Evolutionary conservation across 2,797 vertebrate genomes (phyloP).

Genomic region (Nannoperca australis): DNA sequence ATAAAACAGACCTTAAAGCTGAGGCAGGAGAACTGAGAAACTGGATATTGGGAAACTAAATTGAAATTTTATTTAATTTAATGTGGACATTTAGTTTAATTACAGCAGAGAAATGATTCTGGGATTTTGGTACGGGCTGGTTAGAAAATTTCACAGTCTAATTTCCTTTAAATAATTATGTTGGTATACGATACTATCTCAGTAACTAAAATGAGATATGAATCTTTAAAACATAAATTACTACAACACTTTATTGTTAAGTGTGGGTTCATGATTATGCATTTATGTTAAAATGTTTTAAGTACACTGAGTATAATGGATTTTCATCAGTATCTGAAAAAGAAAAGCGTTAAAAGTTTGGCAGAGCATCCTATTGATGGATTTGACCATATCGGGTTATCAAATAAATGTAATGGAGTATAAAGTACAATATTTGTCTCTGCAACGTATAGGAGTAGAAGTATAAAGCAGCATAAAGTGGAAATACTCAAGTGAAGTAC

Average conservation of each 20-base stretch:
- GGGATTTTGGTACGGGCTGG: constrained; percentile 5
- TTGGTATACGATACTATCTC: constrained; percentile 16
- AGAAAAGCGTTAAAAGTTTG: background rate
- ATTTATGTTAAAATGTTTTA: background rate
- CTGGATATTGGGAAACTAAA: background rate
- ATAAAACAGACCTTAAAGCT: background rate
- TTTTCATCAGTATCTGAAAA: background rate
- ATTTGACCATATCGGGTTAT: background rate
- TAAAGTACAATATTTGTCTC: no score
- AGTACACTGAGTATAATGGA: background rate
- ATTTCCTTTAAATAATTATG: background rate
- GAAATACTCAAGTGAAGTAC: no score
- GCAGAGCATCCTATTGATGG: background rate
- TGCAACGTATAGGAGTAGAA: no score
- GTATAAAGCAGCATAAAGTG: no score
- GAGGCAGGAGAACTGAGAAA: background rate
- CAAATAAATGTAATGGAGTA: no score
- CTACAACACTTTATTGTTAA: background rate
- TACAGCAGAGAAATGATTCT: background rate
- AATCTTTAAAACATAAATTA: constrained; percentile 23
- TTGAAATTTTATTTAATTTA: background rate
- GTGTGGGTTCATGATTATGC: background rate
- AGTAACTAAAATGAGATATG: constrained; percentile 16
- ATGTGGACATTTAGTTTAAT: constrained; percentile 7
- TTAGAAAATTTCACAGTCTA: constrained; percentile 17